Evolutionary conservation across 2,113 vertebrate species (phyloP), one percentile per base, ranked within the genome.

Genomic region (Bagarius yarrelli): DNA sequence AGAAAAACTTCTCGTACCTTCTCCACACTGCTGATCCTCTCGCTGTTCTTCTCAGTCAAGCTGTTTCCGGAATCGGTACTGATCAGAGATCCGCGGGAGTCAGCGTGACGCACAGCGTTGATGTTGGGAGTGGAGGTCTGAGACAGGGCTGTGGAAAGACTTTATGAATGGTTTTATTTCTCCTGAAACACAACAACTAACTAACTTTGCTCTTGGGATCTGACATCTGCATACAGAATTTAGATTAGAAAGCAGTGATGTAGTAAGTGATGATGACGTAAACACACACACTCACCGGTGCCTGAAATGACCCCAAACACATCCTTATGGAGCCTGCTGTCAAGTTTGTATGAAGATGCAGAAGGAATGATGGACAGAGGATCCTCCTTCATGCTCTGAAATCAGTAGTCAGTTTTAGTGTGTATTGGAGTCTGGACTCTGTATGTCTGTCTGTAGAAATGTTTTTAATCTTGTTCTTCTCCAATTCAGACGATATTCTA

Each of bases 1-100:
- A 27, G 4, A 60, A 32, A 23, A 23, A 14, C 32, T 5, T 23
- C 18, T 50, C 32, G 18, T 94, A 98, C 98, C 97, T 99, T 99
- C 74, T 99, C 98, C 84, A 97, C 89, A 11, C 94, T 97, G 88
- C 94, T 95, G 88, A 91, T 95, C 86, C 94, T 97, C 72, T 98
- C 96, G 9, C 89, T 92, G 56, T 91, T 95, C 87, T 94, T 96
- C 87, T 98, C 98, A 80, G 92, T 92, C 36, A 99, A 90, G 88
- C 97, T 97, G 91, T 92, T 97, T 78, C 94, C 95, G 0, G 98
- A 99, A 89, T 99, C 98, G 0, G 96, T 98, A 90, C 97, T 99
- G 87, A 97, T 89, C 74, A 99, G 93, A 16, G 98, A 99, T 27
- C 96, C 95, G 88, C 97, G 94, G n/a, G 97, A 98, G 86, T 98